phyloP scores from a whole-genome alignment of 2,888 invertebrate genomes.

The Troides oblongomaculatus region DNA sequence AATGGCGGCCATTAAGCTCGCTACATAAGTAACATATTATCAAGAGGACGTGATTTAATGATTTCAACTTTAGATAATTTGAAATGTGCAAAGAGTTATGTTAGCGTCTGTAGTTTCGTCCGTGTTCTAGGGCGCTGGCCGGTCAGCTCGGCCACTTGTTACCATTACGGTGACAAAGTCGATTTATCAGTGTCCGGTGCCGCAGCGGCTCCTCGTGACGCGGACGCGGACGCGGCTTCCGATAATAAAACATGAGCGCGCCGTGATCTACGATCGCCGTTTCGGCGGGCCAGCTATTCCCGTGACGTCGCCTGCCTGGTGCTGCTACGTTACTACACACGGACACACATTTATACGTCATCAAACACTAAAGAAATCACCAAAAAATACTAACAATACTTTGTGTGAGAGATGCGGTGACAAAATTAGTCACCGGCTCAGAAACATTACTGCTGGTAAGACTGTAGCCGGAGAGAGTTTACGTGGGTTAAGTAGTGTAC shows the following conservation, averaged over 20 bases:
- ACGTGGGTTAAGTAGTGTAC: too few relatives aligned
- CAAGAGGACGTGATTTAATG: conserved; percentile 20
- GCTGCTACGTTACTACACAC: neutral
- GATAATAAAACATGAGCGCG: conserved; percentile 55
- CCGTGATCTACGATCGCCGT: conserved; percentile 44
- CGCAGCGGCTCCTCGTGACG: conserved; percentile 46
- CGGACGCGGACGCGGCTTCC: conserved; percentile 38
- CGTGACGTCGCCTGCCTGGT: neutral
- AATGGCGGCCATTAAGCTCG: conserved; percentile 2
- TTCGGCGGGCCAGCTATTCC: conserved; percentile 27
- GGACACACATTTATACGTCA: too few relatives aligned
- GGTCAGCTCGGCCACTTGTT: conserved; percentile 38
- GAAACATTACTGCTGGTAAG: too few relatives aligned
- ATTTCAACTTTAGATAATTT: conserved; percentile 15
- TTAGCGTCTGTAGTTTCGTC: conserved; percentile 32
- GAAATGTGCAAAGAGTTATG: conserved; percentile 28
- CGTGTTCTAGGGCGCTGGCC: conserved; percentile 41
- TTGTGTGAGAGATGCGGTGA: too few relatives aligned
- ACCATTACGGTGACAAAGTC: conserved; percentile 42
- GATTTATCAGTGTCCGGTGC: conserved; percentile 54
- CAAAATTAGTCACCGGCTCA: too few relatives aligned
- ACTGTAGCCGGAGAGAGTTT: too few relatives aligned
- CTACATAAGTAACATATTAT: conserved; percentile 11
- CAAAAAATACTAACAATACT: too few relatives aligned
- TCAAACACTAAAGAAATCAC: too few relatives aligned